These are phyloP conservation scores for Microctenopoma lineatum DNA, from an alignment of 2,797 vertebrate species.

Conservation along the genomic window DNA sequence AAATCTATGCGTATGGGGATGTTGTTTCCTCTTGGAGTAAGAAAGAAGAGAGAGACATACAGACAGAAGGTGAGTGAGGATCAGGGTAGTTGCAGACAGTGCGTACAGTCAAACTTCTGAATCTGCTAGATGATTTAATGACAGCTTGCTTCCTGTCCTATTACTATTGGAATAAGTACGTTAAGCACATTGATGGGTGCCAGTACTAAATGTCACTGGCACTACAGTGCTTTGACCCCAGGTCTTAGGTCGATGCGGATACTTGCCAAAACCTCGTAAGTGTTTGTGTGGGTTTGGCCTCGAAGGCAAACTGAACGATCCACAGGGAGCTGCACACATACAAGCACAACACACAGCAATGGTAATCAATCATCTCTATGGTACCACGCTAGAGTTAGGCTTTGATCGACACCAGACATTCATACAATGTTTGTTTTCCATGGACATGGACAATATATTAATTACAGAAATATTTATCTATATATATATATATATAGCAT, in stretches of 20 bases:
- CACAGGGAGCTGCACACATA: background rate
- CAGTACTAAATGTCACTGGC: conserved; percentile 44
- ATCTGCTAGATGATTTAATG: conserved; percentile 60
- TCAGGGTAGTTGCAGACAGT: conserved; percentile 60
- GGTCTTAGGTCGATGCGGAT: conserved; percentile 22
- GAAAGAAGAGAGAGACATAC: conserved; percentile 34
- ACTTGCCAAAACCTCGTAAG: conserved; percentile 20
- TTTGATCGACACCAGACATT: background rate
- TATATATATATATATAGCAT: too few species aligned
- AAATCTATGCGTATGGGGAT: conserved; percentile 70
- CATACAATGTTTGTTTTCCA: background rate
- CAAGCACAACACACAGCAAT: background rate
- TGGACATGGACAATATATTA: background rate
- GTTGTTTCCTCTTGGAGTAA: conserved; percentile 50
- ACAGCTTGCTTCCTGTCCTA: conserved; percentile 42
- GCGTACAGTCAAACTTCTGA: conserved; percentile 62
- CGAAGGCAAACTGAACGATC: conserved; percentile 18
- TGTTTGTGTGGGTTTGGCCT: conserved; percentile 20
- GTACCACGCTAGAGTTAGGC: background rate
- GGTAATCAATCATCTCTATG: background rate
- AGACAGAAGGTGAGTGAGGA: conserved; percentile 52
- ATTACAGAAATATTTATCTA: too few species aligned
- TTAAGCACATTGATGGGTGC: conserved; percentile 36
- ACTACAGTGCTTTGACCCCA: conserved; percentile 20
- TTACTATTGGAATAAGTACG: conserved; percentile 33